phyloP scores from a whole-genome alignment of 2,888 invertebrate species.

The Pseudococcus viburni region DNA sequence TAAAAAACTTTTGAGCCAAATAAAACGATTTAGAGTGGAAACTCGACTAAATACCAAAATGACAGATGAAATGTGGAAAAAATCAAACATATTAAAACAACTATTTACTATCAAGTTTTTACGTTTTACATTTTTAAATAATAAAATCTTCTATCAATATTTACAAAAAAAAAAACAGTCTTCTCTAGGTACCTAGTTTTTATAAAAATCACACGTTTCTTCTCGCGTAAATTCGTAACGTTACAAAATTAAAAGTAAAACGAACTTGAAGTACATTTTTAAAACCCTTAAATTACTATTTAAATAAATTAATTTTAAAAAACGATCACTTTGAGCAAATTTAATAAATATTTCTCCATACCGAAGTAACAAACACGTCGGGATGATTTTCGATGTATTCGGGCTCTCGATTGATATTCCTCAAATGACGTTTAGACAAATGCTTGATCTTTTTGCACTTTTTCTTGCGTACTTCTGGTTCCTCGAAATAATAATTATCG shows the following conservation, averaged over 20 bases:
- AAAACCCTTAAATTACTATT: conserved; percentile 2
- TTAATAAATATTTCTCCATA: conserved; percentile 46
- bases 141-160: background rate
- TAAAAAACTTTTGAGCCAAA: too few species aligned
- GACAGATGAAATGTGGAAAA: background rate
- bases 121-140: background rate
- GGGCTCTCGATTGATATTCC: background rate
- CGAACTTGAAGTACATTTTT: background rate
- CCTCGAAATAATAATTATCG: background rate
- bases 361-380: background rate
- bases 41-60: background rate
- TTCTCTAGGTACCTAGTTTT: background rate
- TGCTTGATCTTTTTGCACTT: conserved; percentile 11
- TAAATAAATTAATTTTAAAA: background rate
- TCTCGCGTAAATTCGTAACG: background rate
- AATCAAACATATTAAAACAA: background rate
- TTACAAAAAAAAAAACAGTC: background rate
- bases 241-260: conserved; percentile 33
- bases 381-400: background rate
- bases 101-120: background rate
- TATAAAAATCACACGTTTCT: conserved; percentile 2
- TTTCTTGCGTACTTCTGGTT: background rate
- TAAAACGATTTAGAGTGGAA: too few species aligned
- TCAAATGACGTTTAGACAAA: conserved; percentile 14
- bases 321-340: background rate